Conservation (phyloP, 2,888 invertebrate genomes). For the Latrodectus elegans region DNA sequence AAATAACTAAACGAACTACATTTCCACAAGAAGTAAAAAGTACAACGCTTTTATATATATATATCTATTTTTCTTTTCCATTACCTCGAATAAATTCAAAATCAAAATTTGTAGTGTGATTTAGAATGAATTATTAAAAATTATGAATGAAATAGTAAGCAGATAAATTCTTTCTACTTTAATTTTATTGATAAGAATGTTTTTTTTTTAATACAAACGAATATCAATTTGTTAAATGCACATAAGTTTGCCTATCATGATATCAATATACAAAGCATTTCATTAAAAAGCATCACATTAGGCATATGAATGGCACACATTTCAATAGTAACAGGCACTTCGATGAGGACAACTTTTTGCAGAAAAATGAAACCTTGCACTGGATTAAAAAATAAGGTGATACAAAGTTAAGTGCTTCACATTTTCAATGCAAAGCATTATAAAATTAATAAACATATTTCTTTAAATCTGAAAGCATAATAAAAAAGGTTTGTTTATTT, state of each 20-base stretch:
- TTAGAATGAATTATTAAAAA: background rate
- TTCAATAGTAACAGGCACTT: slow-evolving; percentile 49
- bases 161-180: background rate
- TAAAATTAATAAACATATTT: no score
- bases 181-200: background rate
- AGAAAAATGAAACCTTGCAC: background rate
- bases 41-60: no score
- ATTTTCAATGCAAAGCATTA: no score
- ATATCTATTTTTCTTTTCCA: no score
- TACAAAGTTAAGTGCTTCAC: no score
- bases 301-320: slow-evolving; percentile 52
- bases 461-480: no score
- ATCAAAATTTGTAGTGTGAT: no score
- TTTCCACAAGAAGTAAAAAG: no score
- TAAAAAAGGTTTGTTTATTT: background rate
- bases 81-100: no score
- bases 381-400: no score
- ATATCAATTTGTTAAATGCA: background rate
- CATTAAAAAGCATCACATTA: slow-evolving; percentile 39
- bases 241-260: background rate
- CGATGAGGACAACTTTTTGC: slow-evolving; percentile 6
- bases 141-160: background rate
- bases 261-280: background rate
- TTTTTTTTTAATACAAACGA: background rate
- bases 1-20: no score